Conservation (phyloP, 2,113 vertebrate species). For the Sporophila hypoxantha region DNA sequence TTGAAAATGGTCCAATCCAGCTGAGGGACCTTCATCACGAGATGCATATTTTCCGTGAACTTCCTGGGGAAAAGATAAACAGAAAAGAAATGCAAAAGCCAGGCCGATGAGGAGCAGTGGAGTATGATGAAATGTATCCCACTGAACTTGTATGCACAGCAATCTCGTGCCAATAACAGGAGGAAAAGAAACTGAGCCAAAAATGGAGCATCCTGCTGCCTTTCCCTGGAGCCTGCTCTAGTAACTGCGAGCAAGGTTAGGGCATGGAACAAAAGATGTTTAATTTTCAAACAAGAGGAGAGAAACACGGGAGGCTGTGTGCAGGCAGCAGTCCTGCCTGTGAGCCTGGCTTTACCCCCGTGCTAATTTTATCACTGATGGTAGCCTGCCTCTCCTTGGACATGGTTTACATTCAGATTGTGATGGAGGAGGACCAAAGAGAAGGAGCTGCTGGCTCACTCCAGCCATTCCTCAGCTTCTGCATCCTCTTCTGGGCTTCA, state of each 20-base stretch:
- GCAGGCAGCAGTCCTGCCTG: not conserved
- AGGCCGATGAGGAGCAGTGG: slow-evolving; percentile 16
- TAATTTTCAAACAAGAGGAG: slow-evolving; percentile 36
- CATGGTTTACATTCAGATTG: slow-evolving; percentile 4
- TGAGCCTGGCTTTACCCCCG: not conserved
- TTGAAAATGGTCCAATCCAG: slow-evolving; percentile 61
- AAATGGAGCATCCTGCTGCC: slow-evolving; percentile 53
- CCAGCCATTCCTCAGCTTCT: not conserved
- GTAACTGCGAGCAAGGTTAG: slow-evolving; percentile 23
- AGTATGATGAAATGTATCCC: slow-evolving; percentile 55
- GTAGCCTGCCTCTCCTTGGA: slow-evolving; percentile 18
- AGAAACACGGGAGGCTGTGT: not conserved
- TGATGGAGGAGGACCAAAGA: not conserved
- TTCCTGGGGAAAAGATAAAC: slow-evolving; percentile 71
- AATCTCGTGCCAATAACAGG: slow-evolving; percentile 36
- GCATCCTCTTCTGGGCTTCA: not conserved
- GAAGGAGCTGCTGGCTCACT: not conserved
- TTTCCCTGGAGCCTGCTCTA: slow-evolving; percentile 31
- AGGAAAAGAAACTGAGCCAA: slow-evolving; percentile 49
- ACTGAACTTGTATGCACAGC: slow-evolving; percentile 51
- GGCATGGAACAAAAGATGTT: slow-evolving; percentile 30
- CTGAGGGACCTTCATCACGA: slow-evolving; percentile 59
- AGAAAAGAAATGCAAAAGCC: slow-evolving; percentile 57
- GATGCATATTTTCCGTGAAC: slow-evolving; percentile 66
- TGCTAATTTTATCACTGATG: slow-evolving; percentile 5